Evolutionary conservation across 2,888 invertebrate genomes (phyloP), one percentile per base, ranked within the genome.

Genomic region (Dorcus hopei): DNA sequence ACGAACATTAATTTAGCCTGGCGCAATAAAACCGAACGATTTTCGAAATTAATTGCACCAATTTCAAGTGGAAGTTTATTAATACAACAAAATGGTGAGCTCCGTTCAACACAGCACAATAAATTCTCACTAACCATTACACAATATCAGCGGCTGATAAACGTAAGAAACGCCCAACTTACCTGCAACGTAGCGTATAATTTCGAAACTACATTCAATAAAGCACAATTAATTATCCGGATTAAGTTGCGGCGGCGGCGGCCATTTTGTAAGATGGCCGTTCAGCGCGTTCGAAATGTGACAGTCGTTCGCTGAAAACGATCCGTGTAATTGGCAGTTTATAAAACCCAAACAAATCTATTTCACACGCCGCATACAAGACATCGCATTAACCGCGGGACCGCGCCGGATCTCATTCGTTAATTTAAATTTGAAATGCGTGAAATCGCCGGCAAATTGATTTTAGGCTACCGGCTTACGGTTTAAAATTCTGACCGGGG

Each of bases 401-500:
- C 56, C 45, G n/a, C 50, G 38, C 14, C 19, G 41, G 33, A 23
- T 50, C 43, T 19, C 41, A 52, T 47, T 52, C 48, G 52, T 52
- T 57, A 51, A 57, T 57, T 52, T 47, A 52, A 52, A 57, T 51
- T 57, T 51, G 52, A 57, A 61, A 61, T 40, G 61, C 64, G 61
- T 61, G 64, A 64, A 64, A 64, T 64, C 56, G 55, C 55, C 54
- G 61, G 56, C 60, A 64, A 61, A 64, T 64, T 60, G 61, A 64
- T 62, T 62, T 64, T 61, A 54, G 50, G 61, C 58, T 54, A 55
- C 59, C 45, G 45, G 19, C 23, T 45, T 23, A 23, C 26, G 26
- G 26, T 33, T 33, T 33, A 33, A 33, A 33, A 33, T 33, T 33
- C 26, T 33, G 26, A 33, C 26, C 26, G 26, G 19, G 26, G 26